Conservation (phyloP, 2,888 invertebrate species). For the Rhorus exstirpatorius region DNA sequence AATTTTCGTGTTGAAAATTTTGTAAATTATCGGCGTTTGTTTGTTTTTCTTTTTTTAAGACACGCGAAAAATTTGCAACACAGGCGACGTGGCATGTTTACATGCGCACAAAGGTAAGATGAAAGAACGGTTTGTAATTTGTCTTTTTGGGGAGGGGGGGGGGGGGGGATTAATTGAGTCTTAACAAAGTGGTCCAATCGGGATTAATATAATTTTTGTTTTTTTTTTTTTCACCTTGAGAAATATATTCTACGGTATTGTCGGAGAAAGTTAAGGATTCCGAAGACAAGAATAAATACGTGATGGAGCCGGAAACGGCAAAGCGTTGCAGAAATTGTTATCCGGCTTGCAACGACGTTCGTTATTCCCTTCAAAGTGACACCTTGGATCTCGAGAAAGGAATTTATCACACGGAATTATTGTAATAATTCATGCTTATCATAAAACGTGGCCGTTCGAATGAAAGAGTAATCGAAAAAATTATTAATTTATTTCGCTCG, state of each 20-base stretch:
- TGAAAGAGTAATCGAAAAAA: not conserved
- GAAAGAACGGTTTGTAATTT: not conserved
- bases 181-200: not conserved
- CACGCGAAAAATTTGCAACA: constrained; percentile 74
- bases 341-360: constrained; percentile 78
- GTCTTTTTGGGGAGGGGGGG: no score
- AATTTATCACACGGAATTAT: constrained; percentile 63
- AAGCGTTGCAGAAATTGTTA: constrained; percentile 77
- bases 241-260: constrained; percentile 86
- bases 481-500: no score
- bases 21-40: not conserved
- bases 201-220: constrained; percentile 67
- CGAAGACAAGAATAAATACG: constrained; percentile 26
- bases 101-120: constrained; percentile 75
- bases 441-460: not conserved
- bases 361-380: constrained; percentile 72
- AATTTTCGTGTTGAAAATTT: not conserved
- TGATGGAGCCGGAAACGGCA: constrained; percentile 53
- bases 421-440: constrained; percentile 72
- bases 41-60: constrained; percentile 68
- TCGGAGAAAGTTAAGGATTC: constrained; percentile 74
- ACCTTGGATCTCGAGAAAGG: constrained; percentile 62
- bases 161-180: not conserved
- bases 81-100: constrained; percentile 75
- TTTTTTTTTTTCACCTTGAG: constrained; percentile 74